Evolutionary conservation across 2,113 vertebrate species (phyloP).

Genomic region (Hydrolagus affinis): DNA sequence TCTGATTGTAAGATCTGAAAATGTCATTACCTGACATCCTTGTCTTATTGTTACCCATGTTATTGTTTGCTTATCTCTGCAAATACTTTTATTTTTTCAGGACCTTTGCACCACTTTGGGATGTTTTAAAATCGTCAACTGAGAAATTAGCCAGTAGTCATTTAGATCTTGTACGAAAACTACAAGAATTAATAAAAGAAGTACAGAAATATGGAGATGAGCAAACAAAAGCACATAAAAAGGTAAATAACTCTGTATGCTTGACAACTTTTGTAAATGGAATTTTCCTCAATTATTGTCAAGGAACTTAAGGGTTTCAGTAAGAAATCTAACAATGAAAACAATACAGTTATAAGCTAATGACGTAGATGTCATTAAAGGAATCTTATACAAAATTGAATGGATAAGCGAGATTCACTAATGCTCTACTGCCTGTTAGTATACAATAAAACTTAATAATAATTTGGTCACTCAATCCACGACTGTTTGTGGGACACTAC

Average conservation of each 20-base stretch:
- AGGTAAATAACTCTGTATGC: conserved; percentile 52
- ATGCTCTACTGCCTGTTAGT: too few species aligned
- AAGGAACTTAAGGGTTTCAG: too few species aligned
- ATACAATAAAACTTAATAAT: too few species aligned
- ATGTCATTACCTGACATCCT: not conserved
- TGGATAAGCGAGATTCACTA: too few species aligned
- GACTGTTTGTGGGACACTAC: too few species aligned
- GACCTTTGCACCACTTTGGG: conserved; percentile 92
- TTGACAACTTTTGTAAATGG: not conserved
- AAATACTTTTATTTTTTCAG: conserved; percentile 50
- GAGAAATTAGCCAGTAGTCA: conserved; percentile 89
- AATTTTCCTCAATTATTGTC: not conserved
- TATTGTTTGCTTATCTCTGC: not conserved
- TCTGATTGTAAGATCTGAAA: not conserved
- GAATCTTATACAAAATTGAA: too few species aligned
- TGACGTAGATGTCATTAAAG: too few species aligned
- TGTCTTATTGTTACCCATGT: not conserved
- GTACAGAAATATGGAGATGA: conserved; percentile 95
- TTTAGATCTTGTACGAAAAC: conserved; percentile 84
- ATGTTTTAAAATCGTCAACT: conserved; percentile 87
- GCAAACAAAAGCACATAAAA: conserved; percentile 92
- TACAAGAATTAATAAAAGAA: conserved; percentile 94
- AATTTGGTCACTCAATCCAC: too few species aligned
- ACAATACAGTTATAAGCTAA: too few species aligned
- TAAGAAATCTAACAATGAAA: too few species aligned